Conservation (phyloP, 2,888 invertebrate species). For the Syrphus vitripennis region DNA sequence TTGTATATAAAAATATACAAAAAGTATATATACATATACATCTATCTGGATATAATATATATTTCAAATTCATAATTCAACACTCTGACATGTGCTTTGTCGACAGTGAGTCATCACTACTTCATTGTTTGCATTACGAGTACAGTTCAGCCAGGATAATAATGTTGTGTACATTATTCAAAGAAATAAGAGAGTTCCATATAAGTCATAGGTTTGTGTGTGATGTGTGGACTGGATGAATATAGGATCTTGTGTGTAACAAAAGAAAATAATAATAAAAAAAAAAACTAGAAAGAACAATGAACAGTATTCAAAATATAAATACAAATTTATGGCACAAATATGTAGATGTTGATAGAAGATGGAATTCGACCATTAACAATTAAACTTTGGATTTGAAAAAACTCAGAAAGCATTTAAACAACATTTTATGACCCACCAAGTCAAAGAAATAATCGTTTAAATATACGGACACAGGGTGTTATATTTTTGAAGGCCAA, state of each 20-base stretch:
- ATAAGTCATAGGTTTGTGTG: background rate
- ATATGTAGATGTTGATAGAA: background rate
- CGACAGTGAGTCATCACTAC: constrained; percentile 41
- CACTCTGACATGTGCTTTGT: constrained; percentile 32
- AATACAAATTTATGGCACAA: constrained; percentile 6
- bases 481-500: no score
- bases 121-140: constrained; percentile 39
- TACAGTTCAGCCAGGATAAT: constrained; percentile 41
- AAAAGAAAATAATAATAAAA: background rate
- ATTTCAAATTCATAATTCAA: constrained; percentile 26
- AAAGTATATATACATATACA: background rate
- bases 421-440: constrained; percentile 28
- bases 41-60: background rate
- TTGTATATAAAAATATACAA: background rate
- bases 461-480: background rate
- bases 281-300: background rate
- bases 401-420: constrained; percentile 32
- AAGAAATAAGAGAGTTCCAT: constrained; percentile 6
- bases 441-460: background rate
- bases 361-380: background rate
- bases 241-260: constrained; percentile 9
- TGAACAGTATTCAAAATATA: background rate
- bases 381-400: constrained; percentile 38
- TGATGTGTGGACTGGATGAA: background rate
- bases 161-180: constrained; percentile 52